These are phyloP conservation scores for Stenodera caucasica DNA, from an alignment of 2,888 invertebrate species.

Conservation along the genomic window DNA sequence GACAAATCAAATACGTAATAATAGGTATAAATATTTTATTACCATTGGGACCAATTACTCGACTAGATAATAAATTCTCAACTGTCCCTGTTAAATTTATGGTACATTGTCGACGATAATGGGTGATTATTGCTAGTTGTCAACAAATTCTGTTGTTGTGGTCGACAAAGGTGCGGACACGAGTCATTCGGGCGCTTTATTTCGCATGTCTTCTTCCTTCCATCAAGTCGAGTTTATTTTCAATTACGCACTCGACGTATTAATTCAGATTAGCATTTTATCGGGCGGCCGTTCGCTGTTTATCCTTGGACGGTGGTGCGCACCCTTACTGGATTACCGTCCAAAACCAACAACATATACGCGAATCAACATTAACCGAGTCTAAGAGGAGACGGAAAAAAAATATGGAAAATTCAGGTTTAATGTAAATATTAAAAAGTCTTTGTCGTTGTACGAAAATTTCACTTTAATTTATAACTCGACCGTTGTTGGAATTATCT, in stretches of 20 bases:
- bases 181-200: neutral
- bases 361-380: too few species aligned
- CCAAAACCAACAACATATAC: neutral
- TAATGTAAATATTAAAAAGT: neutral
- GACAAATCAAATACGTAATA: neutral
- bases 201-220: neutral
- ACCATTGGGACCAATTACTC: neutral
- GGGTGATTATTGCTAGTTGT: neutral
- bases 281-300: constrained; percentile 42
- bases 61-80: neutral
- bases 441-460: constrained; percentile 2
- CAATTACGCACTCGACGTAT: constrained; percentile 42
- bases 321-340: neutral
- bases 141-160: neutral
- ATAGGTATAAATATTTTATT: neutral
- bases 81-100: neutral
- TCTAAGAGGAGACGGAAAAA: too few species aligned
- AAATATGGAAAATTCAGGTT: too few species aligned
- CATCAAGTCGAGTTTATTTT: constrained; percentile 41
- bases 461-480: constrained; percentile 25
- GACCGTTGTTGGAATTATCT: constrained; percentile 22
- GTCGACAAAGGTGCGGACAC: neutral
- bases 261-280: constrained; percentile 47
- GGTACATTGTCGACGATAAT: neutral
- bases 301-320: constrained; percentile 32